Conservation (phyloP, 2,113 vertebrate genomes). For the Hippopotamus amphibius region DNA sequence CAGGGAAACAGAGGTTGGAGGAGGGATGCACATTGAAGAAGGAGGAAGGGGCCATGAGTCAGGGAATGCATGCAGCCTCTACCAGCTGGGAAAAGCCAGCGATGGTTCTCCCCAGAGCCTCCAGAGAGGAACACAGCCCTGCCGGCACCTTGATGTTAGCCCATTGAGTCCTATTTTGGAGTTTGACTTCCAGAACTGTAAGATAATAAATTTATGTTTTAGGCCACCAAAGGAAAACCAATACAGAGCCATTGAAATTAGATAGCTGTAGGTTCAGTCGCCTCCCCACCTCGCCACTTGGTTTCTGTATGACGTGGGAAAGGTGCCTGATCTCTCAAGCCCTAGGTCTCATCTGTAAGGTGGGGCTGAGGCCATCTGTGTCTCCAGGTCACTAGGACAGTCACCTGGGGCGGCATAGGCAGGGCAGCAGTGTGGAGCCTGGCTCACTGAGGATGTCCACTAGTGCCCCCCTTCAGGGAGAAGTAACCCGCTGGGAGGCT, state of each 20-base stretch:
- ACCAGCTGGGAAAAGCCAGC: background rate
- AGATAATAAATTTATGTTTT: background rate
- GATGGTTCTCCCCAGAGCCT: background rate
- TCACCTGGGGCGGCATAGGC: background rate
- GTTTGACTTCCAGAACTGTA: background rate
- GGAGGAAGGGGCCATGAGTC: background rate
- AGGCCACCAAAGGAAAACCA: background rate
- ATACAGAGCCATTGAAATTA: background rate
- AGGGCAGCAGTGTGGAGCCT: background rate
- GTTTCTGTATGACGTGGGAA: background rate
- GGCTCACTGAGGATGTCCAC: background rate
- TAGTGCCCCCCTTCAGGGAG: background rate
- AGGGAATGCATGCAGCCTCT: background rate
- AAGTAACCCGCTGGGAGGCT: background rate
- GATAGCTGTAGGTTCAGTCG: too few species aligned
- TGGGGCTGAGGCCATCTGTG: background rate
- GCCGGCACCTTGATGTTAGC: background rate
- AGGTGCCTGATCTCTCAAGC: background rate
- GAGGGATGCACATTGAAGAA: background rate
- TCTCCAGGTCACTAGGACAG: background rate
- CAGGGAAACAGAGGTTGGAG: background rate
- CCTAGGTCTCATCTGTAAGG: background rate
- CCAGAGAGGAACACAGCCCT: background rate
- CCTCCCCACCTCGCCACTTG: background rate
- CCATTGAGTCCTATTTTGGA: background rate